phyloP scores from a whole-genome alignment of 2,113 vertebrate genomes.

The Notiomystis cincta region DNA sequence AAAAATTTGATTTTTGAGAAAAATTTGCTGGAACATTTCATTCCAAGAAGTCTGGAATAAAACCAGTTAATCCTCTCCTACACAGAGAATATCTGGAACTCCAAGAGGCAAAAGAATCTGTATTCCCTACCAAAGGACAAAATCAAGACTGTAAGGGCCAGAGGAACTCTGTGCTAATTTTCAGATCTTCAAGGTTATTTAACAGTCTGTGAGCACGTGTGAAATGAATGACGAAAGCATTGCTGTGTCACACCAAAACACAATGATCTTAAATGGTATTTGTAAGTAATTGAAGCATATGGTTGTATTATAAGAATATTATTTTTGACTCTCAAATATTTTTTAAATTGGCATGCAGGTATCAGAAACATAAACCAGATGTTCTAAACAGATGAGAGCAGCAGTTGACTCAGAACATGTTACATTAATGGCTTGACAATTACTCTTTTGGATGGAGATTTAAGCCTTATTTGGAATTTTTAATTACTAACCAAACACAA shows the following conservation, averaged over 20 bases:
- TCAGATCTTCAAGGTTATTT: background rate
- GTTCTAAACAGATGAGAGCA: background rate
- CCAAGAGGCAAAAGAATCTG: background rate
- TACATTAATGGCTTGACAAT: background rate
- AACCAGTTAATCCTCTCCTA: background rate
- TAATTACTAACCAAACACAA: background rate
- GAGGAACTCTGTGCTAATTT: background rate
- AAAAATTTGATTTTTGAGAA: background rate
- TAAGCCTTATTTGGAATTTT: background rate
- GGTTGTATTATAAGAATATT: background rate
- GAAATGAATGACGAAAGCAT: background rate
- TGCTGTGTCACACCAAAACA: background rate
- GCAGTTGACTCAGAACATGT: background rate
- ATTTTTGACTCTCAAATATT: background rate
- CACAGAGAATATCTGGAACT: background rate
- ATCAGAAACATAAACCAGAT: background rate
- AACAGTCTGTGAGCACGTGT: accelerated
- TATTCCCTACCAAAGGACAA: background rate
- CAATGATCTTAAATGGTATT: background rate
- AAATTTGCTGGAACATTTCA: accelerated
- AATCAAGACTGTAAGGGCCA: background rate
- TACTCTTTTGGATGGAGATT: background rate
- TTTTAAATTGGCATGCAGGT: background rate
- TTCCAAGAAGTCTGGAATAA: background rate
- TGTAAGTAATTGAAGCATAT: background rate